Evolutionary conservation across 2,797 vertebrate species (phyloP), one percentile per base, ranked within the genome.

Genomic region (Decapterus maruadsi): DNA sequence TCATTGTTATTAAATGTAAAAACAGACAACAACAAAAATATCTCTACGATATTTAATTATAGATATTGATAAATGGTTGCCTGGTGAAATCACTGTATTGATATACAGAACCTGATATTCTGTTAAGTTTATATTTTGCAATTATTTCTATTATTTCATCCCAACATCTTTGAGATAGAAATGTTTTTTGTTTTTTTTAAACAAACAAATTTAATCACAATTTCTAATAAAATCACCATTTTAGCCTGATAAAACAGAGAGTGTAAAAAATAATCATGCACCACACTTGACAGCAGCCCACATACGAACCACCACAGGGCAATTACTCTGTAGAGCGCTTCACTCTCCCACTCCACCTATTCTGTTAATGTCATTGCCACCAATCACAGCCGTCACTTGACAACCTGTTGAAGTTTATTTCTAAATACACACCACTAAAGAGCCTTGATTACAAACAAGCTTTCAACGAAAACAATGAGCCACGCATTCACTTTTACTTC

Each of bases 261-360:
- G 7, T 60, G 13, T 43, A 67, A 82, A 40, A 77, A 31, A 45
- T 72, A 82, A 51, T 73, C 26, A 6, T 43, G 17, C 40, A 56
- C 20, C n/a, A 45, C 17, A 75, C 74, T 85, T 88, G 50, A 81
- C 60, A 63, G 42, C 71, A 82, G 62, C 85, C 90, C 87, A 90
- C 90, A 77, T 60, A 69, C 46, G 34, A 66, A 72, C 54, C 62
- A 81, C 71, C 74, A 74, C 55, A 75, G 72, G 34, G 65, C 80
- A 85, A 88, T 89, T 90, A 90, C 61, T 67, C 4, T 79, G 67
- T 76, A 88, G 89, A 71, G 89, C 38, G 12, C 87, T 89, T 75
- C 58, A 87, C 66, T 61, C 75, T 73, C 79, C 87, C 85, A 90
- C 90, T 87, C 72, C 65, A 84, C 40, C 75, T 75, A 20, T 72